These are phyloP conservation scores for Oxyteleia sp. DNA, from an alignment of 2,888 invertebrate genomes.

Conservation along the genomic window DNA sequence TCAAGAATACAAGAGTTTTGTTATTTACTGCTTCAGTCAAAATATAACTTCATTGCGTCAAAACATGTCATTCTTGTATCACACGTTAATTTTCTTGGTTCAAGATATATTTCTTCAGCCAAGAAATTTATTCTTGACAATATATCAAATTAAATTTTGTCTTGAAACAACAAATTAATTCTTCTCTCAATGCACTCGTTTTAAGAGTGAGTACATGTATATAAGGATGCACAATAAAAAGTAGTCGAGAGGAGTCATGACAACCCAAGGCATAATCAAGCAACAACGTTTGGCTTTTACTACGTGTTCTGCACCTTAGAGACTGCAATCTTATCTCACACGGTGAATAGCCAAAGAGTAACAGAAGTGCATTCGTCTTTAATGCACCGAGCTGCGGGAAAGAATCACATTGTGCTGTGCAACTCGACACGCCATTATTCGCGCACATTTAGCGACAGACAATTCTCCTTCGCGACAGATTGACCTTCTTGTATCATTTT, in stretches of 20 bases:
- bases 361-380: constrained; percentile 57
- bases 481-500: constrained; percentile 55
- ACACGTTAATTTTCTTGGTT: no score
- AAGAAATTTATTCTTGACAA: no score
- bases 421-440: constrained; percentile 49
- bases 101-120: no score
- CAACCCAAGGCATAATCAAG: constrained; percentile 23
- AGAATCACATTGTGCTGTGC: constrained; percentile 35
- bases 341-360: constrained; percentile 44
- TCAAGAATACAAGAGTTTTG: no score
- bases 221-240: background rate
- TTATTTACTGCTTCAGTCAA: no score
- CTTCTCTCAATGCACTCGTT: no score
- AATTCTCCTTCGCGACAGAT: constrained; percentile 50
- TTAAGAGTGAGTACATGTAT: no score
- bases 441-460: constrained; percentile 50
- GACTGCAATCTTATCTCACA: constrained; percentile 38
- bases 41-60: no score
- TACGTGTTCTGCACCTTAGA: constrained; percentile 36
- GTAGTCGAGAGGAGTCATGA: background rate
- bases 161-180: no score
- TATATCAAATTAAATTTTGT: no score
- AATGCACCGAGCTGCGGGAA: constrained; percentile 43
- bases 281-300: constrained; percentile 52
- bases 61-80: no score